A percentile compares a stretch with the other conserved stretches of the same genome.
Evolutionary conservation across 2,797 vertebrate species (phyloP).

Genomic region (Emydoidea blandingii): DNA sequence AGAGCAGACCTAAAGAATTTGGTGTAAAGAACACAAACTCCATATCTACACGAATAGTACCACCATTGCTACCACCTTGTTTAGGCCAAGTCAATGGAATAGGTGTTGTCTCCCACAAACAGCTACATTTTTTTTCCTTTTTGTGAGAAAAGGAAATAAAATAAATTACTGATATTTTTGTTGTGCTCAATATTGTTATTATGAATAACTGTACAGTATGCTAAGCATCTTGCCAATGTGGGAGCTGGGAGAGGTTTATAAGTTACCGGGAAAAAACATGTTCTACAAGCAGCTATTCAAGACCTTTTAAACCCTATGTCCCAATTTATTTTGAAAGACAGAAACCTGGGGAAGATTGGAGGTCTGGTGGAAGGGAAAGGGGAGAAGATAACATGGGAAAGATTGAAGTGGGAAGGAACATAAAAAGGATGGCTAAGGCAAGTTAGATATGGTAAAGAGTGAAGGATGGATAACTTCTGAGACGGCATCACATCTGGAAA

Average conservation of each 20-base stretch:
- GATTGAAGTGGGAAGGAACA: neutral
- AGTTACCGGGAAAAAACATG: neutral
- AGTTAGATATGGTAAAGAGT: neutral
- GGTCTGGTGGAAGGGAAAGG: too few relatives aligned
- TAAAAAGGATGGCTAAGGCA: neutral
- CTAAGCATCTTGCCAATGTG: neutral
- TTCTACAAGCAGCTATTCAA: neutral
- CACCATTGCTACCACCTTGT: neutral
- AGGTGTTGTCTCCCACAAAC: neutral
- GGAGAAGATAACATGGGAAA: neutral
- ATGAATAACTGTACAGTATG: neutral
- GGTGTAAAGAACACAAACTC: neutral
- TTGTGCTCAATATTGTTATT: neutral
- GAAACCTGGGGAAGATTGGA: neutral
- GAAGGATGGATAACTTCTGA: neutral
- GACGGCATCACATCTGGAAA: neutral
- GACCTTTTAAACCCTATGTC: neutral
- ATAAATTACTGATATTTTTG: neutral
- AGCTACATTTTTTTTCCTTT: neutral
- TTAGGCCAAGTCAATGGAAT: neutral
- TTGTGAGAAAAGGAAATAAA: neutral
- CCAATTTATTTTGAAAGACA: neutral
- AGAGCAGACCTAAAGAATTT: fast-evolving
- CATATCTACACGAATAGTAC: fast-evolving
- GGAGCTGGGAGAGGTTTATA: neutral